Evolutionary conservation across 2,888 invertebrate species (phyloP), one percentile per base, ranked within the genome.

Genomic region (Hoplodrina ambigua): DNA sequence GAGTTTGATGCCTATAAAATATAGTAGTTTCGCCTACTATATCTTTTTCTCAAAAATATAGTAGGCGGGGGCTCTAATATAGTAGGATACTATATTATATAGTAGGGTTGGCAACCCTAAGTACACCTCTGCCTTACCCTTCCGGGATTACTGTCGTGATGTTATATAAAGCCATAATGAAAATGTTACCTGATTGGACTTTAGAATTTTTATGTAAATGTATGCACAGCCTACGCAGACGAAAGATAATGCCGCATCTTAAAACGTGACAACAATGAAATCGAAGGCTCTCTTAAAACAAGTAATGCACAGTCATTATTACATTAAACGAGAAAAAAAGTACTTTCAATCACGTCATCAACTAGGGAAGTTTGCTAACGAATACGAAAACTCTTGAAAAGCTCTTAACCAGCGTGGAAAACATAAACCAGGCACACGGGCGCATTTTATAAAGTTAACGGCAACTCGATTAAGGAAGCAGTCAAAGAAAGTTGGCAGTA

Each of bases 391-490:
- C 91, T 91, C 90, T 90, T 89, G 88, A 87, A 91, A 92, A 92
- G 92, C 93, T 93, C 91, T 92, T 90, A 93, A 93, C 90, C 90
- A 91, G 87, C 87, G 90, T 87, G 87, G 90, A 91, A 91, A 93
- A 92, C 92, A 93, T 92, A 94, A 93, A 92, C 90, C 91, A 88
- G 91, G 91, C 92, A 90, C 90, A 91, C 93, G 90, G 91, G 91
- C 91, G 91, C 91, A 89, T 93, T 94, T 92, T 93, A 92, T 90
- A 91, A 94, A 94, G 92, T 94, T 93, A 92, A 92, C 89, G 87
- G 84, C 85, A 93, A 94, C 93, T 93, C 92, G 92, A 93, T 94
- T 94, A 93, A 90, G 91, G 87, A 89, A 88, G 89, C 90, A 91
- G 92, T 89, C 89, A 88, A 89, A 92, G 89, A 89, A 92, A 93